Evolutionary conservation across 1,140 invertebrate species (phyloP), one percentile per base, ranked within the genome.

Genomic region (Drosophila kanapiae): DNA sequence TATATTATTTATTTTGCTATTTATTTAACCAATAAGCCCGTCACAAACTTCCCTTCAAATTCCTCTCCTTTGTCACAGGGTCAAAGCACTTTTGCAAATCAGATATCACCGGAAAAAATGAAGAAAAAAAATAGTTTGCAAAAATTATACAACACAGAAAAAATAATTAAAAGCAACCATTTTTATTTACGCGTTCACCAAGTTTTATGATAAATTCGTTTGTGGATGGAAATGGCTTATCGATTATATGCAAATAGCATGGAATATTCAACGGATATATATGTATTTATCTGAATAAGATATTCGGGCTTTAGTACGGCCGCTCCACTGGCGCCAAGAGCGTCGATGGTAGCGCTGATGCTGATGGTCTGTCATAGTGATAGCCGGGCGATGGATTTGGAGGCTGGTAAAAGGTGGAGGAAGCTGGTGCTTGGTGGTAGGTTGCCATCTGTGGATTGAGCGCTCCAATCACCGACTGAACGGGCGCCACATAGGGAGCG

Each of bases 11-110:
- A 14, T 8, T 49, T 49, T 10, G 0, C 10, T 16, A 16, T 18
- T 10, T 18, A n/a, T 8, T 31, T 6, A 61, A 33, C 18, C 54
- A 8, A 59, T 42, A 49, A 31, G 43, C 51, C n/a, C n/a, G n/a
- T 42, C n/a, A 37, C 42, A 48, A 47, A 33, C 37, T 35, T 10
- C 23, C 9, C n/a, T 14, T 9, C 13, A 9, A 53, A 67, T 43
- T 53, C 58, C 42, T 58, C 40, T 65, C 71, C 54, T 65, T 70
- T 80, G 64, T 69, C 84, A 88, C 84, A 88, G 84, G 84, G 84
- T 88, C 84, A 88, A 84, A 88, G 84, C 84, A 88, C 84, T 88
- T 88, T 84, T 86, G 53, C 59, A 48, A 58, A 53, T 75, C 59
- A 48, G 48, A 53, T 75, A 59, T 58, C 37, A 57, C 54, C 58